Conservation (phyloP, 2,113 vertebrate species). For the Urocitellus parryii region DNA sequence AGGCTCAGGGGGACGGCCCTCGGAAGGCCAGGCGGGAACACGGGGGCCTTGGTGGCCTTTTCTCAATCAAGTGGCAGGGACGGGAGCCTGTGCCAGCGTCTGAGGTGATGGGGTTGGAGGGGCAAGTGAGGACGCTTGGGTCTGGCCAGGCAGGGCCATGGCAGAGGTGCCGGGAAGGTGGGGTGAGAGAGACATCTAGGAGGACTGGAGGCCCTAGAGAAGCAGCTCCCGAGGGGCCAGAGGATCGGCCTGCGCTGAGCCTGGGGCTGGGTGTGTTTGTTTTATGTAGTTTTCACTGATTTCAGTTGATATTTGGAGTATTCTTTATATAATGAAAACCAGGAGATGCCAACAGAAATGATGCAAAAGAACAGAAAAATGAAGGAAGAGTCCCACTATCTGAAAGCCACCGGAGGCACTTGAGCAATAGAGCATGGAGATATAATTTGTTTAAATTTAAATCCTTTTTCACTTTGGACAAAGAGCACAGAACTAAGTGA, state of each 20-base stretch:
- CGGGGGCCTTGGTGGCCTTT: not conserved
- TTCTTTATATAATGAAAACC: conserved; percentile 25
- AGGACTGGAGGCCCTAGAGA: too few relatives aligned
- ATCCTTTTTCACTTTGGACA: not conserved
- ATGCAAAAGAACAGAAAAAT: not conserved
- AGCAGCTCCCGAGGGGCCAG: too few relatives aligned
- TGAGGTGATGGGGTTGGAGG: not conserved
- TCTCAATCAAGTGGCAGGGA: not conserved
- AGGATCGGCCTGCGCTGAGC: not conserved
- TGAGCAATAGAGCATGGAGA: not conserved
- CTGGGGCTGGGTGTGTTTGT: not conserved
- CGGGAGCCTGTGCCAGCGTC: not conserved
- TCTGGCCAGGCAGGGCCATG: not conserved
- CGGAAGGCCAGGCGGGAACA: too few relatives aligned
- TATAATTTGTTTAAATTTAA: not conserved
- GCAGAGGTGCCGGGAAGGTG: not conserved
- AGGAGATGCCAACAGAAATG: not conserved
- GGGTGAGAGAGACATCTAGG: too few relatives aligned
- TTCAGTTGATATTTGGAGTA: not conserved
- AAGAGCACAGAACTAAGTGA: not conserved
- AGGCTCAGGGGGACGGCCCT: too few relatives aligned
- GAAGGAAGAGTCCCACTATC: not conserved
- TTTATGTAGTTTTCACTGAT: not conserved
- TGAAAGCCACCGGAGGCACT: not conserved
- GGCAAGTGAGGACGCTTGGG: not conserved